Base-by-base conservation (phyloP, 1,140 invertebrate species). In the Macrobrachium nipponense region DNA sequence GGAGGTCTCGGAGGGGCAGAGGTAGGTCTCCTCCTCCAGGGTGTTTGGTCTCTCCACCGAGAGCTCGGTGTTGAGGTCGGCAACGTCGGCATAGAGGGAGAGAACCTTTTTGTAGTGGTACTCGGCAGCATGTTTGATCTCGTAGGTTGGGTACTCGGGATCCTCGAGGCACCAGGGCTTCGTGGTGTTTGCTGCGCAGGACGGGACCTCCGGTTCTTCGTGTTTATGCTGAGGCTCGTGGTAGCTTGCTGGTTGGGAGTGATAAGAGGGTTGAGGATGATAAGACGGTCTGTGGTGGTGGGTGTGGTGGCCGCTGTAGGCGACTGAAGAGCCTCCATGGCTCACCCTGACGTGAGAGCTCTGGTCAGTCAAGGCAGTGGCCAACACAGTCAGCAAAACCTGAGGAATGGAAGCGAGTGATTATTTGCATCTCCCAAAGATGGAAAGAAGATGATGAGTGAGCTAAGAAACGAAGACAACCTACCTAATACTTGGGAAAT, bases 21-120 rank as follows among this genome's bases (percentile, higher is more conserved):
- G 87, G 81, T 90, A 90, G 23, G 88, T 90, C 82, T 90, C 90
- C 66, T 90, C 83, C 2, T 80, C 76, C 18, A 89, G 62, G 3
- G 60, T 85, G 18, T 90, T 88, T 17, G 90, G 70, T 0, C 87
- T 51, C 60, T 90, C 85, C 14, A 90, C 89, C 6, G 89, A 90
- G 82, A 89, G 88, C n/a, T 87, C 84, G 11, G 90, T 90, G 82
- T 88, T 88, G 64, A 88, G 87, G 73, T 86, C 89, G 14, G 87
- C 88, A n/a, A 89, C 87, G 18, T 88, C 89, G 12, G 88, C 87
- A 87, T 90, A 90, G 10, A 90, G 85, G 14, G 75, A 43, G 7
- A 88, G 70, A 43, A 90, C 83, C 58, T 85, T 82, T 14, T 89
- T 76, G 62, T 89, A 87, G 75, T 90, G 88, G 51, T 89, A 73